Base-by-base conservation (phyloP, 2,113 vertebrate species). In the Aplodontia rufa region DNA sequence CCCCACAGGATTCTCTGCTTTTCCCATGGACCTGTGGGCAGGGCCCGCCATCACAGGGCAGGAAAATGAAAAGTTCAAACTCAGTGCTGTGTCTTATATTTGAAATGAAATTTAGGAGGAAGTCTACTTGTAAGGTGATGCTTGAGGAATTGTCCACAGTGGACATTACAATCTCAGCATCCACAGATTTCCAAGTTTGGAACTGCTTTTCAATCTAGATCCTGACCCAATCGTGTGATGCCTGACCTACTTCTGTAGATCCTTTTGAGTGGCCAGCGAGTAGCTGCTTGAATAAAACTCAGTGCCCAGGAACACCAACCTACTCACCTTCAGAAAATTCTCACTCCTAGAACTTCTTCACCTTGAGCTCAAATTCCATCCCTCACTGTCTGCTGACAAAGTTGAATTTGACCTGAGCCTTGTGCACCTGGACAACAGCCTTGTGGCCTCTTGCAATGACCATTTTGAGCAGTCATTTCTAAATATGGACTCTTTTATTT, bases 161-260 rank as follows among this genome's bases (percentile, higher is more conserved):
- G 55, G 20, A 55, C 24, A 8, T 22, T n/a, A 19, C 24, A 3
- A 74, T 90, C 72, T 81, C 28, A 45, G 37, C 40, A 13, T 87
- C 71, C 51, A 47, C n/a, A 75, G 32, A 45, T 17, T 53, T 55
- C 51, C 8, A 42, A 20, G 32, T 71, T 87, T 53, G 92, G 37
- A 47, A 0, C 0, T 1, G 8, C 8, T 83, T 83, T 72, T 71
- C 20, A 30, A 10, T 82, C 30, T 26, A 47, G 17, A 5, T 53
- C 62, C n/a, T 66, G 69, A 62, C 26, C 24, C n/a, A 10, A 66
- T 30, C 40, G 37, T 58, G 40, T 66, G 32, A 49, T 12, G 2
- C 4, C 3, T 45, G 35, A n/a, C 51, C 45, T 58, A 45, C 22
- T 74, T 55, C 2, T 8, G 62, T 1, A 69, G 42, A 49, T 11